Evolutionary conservation across 1,140 invertebrate species (phyloP).

Genomic region (Argopecten irradians): DNA sequence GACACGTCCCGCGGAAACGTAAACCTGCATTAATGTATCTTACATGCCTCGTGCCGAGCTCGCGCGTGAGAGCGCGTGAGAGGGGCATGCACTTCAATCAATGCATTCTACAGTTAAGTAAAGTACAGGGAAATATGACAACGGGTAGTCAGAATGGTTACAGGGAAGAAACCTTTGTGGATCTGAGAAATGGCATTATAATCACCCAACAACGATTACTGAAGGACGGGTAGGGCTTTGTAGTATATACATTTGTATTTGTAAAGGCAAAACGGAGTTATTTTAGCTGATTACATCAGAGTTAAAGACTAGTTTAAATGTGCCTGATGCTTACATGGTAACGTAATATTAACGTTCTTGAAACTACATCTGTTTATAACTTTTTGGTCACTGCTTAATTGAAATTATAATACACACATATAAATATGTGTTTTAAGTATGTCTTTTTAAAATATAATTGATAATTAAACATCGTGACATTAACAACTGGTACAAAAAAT

Average conservation of each 20-base stretch:
- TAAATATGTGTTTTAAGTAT: no score
- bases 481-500: no score
- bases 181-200: background rate
- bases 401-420: no score
- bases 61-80: background rate
- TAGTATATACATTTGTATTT: background rate
- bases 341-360: background rate
- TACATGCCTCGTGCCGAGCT: conserved; percentile 19
- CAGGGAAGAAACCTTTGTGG: background rate
- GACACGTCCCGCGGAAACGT: conserved; percentile 3
- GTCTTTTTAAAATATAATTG: no score
- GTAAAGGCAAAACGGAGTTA: background rate
- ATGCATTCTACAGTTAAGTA: background rate
- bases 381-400: no score
- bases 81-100: conserved; percentile 14
- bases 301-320: background rate
- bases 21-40: conserved; percentile 15
- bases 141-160: background rate
- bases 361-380: no score
- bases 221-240: background rate
- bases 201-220: background rate
- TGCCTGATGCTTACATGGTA: background rate
- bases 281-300: background rate
- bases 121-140: background rate
- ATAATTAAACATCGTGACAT: no score